Evolutionary conservation across 2,888 invertebrate species (phyloP).

Genomic region (Pecten maximus): DNA sequence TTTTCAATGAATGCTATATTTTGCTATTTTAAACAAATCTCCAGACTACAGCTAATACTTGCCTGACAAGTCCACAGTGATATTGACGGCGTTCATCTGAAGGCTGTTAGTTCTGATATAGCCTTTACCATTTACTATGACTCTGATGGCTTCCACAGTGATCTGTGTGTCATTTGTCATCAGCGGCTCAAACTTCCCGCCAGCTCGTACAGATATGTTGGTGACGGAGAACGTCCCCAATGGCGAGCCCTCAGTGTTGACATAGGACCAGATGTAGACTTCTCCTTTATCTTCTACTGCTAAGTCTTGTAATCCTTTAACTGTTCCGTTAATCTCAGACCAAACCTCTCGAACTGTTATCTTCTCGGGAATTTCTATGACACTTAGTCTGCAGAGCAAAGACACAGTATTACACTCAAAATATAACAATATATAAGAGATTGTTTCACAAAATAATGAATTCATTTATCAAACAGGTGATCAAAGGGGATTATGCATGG

Average conservation of each 20-base stretch:
- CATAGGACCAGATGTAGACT: constrained; percentile 72
- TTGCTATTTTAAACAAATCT: no score
- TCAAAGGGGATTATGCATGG: no score
- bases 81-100: constrained; percentile 62
- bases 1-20: no score
- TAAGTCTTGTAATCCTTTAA: constrained; percentile 65
- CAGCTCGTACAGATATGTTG: constrained; percentile 70
- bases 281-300: constrained; percentile 69
- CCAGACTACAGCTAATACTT: constrained; percentile 26
- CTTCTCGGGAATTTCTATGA: constrained; percentile 62
- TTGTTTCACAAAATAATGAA: no score
- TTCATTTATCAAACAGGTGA: no score
- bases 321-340: constrained; percentile 71
- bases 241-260: constrained; percentile 60
- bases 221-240: constrained; percentile 62
- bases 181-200: constrained; percentile 69
- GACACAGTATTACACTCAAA: neutral
- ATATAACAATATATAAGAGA: no score
- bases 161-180: constrained; percentile 59
- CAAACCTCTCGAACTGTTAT: constrained; percentile 70
- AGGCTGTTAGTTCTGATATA: constrained; percentile 69
- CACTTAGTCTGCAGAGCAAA: constrained; percentile 59
- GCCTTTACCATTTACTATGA: constrained; percentile 73
- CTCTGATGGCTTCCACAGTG: constrained; percentile 54
- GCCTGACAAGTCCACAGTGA: constrained; percentile 75